phyloP scores from a whole-genome alignment of 2,888 invertebrate genomes.

The Dione vanillae region DNA sequence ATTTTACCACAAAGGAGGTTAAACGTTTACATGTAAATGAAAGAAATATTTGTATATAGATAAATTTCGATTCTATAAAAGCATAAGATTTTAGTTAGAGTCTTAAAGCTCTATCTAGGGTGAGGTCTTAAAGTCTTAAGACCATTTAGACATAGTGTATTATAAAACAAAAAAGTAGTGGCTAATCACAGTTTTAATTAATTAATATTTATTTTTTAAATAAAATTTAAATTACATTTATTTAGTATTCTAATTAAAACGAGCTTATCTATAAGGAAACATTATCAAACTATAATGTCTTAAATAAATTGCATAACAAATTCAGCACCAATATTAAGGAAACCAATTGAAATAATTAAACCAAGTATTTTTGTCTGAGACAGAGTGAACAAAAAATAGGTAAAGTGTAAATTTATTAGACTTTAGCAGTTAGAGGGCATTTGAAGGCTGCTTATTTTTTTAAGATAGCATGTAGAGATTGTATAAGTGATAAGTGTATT shows the following conservation, averaged over 20 bases:
- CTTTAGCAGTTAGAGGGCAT: constrained; percentile 12
- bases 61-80: no score
- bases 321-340: constrained; percentile 8
- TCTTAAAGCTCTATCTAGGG: no score
- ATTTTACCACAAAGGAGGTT: no score
- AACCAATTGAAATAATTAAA: constrained; percentile 5
- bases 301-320: not conserved
- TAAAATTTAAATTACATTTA: no score
- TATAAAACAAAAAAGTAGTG: no score
- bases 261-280: not conserved
- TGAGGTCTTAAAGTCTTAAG: no score
- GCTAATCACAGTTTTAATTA: not conserved
- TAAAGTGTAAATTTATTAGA: constrained; percentile 7
- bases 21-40: no score
- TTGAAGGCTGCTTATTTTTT: constrained; percentile 16
- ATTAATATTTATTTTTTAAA: no score
- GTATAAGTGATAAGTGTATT: not conserved
- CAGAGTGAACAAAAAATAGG: constrained; percentile 12
- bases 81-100: no score
- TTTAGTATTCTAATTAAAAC: no score
- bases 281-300: not conserved
- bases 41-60: no score
- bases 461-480: not conserved
- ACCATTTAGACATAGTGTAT: no score
- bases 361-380: constrained; percentile 3